Conservation (phyloP, 1,140 invertebrate genomes). For the Araneus ventricosus region DNA sequence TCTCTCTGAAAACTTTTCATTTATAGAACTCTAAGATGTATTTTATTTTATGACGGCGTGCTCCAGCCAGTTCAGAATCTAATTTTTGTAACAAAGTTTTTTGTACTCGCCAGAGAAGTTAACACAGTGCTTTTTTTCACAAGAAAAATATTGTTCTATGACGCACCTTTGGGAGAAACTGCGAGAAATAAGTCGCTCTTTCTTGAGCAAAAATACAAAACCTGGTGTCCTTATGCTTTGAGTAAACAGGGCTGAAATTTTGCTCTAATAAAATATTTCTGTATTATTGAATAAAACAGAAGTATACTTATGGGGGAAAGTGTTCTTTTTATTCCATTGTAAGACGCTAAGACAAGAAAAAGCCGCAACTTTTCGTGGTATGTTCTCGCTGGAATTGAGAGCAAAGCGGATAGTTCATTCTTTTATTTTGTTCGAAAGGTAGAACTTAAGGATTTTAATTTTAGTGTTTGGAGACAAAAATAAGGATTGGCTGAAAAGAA, state of each 20-base stretch:
- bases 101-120: neutral
- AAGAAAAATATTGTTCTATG: neutral
- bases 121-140: neutral
- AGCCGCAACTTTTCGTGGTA: no score
- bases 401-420: no score
- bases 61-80: neutral
- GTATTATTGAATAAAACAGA: neutral
- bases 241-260: neutral
- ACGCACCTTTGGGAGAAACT: neutral
- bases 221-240: neutral
- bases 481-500: no score
- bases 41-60: neutral
- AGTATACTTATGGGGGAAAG: neutral
- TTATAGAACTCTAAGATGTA: neutral
- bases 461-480: no score
- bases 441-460: no score
- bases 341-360: no score
- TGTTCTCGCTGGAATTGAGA: no score
- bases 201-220: neutral
- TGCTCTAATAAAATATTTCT: neutral
- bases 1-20: neutral
- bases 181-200: neutral
- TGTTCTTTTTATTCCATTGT: no score
- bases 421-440: no score
- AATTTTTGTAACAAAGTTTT: slow-evolving; percentile 13